Evolutionary conservation across 1,140 invertebrate genomes (phyloP), one percentile per base, ranked within the genome.

Genomic region (Druon quercuslanigerum): DNA sequence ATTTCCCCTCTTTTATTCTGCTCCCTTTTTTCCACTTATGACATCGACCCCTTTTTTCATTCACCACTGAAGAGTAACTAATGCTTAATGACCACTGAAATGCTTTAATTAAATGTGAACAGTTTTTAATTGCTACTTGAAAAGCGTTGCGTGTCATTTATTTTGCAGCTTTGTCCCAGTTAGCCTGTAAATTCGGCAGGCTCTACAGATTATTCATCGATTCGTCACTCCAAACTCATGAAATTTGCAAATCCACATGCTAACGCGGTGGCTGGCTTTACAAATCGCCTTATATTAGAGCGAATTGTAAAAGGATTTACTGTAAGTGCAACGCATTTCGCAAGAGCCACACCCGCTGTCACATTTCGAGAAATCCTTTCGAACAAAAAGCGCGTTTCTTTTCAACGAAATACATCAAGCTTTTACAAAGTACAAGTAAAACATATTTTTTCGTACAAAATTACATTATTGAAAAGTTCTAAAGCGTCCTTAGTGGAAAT

Each of bases 51-150:
- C 16, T 19, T 74, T n/a, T 52, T 20, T 50, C 20, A 33, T 50
- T 19, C 33, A 40, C 51, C 51, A 16, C 25, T 51, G 50, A 19
- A n/a, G 33, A n/a, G 16, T 14, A 60, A 60, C 13, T 14, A 60
- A 20, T 12, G 20, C 57, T 60, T 3, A 57, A 51, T 14, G 17
- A 72, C 50, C n/a, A 75, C 76, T 74, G 84, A 85, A 86, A 85
- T 84, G 77, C 79, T 89, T 87, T 84, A 86, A 88, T 87, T 86
- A 85, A 87, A 84, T 88, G 77, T 78, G 82, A 89, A 83, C 82
- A 86, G 80, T 86, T 88, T 88, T 88, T 85, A 86, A 88, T 88
- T 85, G 82, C 79, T 74, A 77, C 75, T 84, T 52, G 76, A 75
- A 77, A 80, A 82, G 79, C 72, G 60, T 51, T 70, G 77, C 82